A percentile compares a stretch with the other conserved stretches of the same genome.
Evolutionary conservation across 1,140 invertebrate genomes (phyloP).

Genomic region (Pseudomyrmex concolor): DNA sequence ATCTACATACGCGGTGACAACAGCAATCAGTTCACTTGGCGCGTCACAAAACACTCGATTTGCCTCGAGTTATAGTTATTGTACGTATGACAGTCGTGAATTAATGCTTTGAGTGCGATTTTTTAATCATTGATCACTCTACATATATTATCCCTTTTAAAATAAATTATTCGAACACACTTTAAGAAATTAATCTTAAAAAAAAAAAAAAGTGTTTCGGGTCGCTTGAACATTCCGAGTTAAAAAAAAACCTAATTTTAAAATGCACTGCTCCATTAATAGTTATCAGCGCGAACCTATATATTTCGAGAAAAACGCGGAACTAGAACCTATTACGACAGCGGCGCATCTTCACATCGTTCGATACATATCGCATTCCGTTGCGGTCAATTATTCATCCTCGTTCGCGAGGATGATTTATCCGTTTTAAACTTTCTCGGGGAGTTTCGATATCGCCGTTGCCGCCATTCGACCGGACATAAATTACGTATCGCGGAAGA

Average conservation of each 20-base stretch:
- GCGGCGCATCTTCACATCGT: not conserved
- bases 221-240: not conserved
- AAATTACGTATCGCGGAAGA: constrained; percentile 31
- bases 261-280: constrained; percentile 4
- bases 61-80: no score
- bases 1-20: no score
- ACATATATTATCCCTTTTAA: no score
- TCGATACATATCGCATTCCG: constrained; percentile 15
- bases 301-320: constrained; percentile 24
- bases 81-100: no score
- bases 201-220: not conserved
- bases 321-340: constrained; percentile 18
- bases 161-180: not conserved
- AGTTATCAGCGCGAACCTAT: not conserved
- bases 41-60: no score
- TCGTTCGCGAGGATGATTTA: constrained; percentile 38
- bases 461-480: constrained; percentile 31
- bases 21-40: no score
- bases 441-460: constrained; percentile 37
- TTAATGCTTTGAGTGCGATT: no score
- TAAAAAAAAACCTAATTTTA: constrained; percentile 22
- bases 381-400: constrained; percentile 49
- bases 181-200: not conserved
- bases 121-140: no score
- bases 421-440: constrained; percentile 46